A percentile compares a stretch with the other conserved stretches of the same genome.
These are phyloP conservation scores for Drosophila elegans DNA, from an alignment of 1,140 invertebrate species.

Conservation along the genomic window DNA sequence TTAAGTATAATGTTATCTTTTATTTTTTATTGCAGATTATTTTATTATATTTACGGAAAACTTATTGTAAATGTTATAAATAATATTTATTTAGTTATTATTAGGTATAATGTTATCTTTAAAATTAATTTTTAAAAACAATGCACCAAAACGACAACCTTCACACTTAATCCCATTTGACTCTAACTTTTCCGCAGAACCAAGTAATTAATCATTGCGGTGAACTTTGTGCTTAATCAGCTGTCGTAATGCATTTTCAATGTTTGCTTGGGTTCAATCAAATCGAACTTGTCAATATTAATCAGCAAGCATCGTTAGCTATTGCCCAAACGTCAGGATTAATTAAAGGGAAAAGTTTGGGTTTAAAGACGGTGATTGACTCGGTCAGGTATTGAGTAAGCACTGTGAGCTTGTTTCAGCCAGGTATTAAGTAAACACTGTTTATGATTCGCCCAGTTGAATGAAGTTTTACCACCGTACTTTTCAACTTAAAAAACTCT, in stretches of 20 bases:
- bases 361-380: slow-evolving; percentile 16
- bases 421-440: slow-evolving; percentile 2
- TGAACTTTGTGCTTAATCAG: slow-evolving; percentile 33
- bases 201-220: slow-evolving; percentile 27
- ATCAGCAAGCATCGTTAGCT: slow-evolving; percentile 14
- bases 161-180: slow-evolving; percentile 5
- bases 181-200: background rate
- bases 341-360: slow-evolving; percentile 31
- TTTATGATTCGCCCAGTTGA: background rate
- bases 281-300: slow-evolving; percentile 42
- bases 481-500: slow-evolving; percentile 9
- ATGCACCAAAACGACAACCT: no score
- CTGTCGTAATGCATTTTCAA: slow-evolving; percentile 43
- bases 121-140: background rate
- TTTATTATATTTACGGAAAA: no score
- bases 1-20: no score
- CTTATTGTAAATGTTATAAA: no score
- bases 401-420: background rate
- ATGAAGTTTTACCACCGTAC: slow-evolving; percentile 11
- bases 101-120: no score
- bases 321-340: slow-evolving; percentile 17
- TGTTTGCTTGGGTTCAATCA: slow-evolving; percentile 30
- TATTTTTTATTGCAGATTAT: no score
- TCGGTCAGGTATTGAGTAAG: background rate
- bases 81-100: background rate